Conservation (phyloP, 1,140 invertebrate genomes). For the Atta texana region DNA sequence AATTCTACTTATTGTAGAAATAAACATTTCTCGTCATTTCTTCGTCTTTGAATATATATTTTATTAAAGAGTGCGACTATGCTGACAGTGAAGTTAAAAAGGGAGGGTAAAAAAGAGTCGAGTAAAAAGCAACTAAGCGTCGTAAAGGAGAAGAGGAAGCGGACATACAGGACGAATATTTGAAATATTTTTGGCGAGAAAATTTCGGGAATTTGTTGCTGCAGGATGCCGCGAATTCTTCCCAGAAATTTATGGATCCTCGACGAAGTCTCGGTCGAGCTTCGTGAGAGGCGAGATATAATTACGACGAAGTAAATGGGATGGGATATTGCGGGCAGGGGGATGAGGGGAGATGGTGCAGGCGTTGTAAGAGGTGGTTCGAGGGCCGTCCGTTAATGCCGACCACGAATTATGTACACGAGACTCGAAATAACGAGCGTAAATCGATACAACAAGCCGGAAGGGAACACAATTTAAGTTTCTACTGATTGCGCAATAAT, state of each 20-base stretch:
- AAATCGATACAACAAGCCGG: conserved; percentile 71
- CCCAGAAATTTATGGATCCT: conserved; percentile 73
- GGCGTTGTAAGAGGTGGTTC: conserved; percentile 39
- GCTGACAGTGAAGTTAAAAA: conserved; percentile 3
- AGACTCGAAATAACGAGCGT: conserved; percentile 68
- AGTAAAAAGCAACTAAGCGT: conserved; percentile 21
- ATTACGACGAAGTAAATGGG: conserved; percentile 65
- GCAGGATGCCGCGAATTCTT: conserved; percentile 72
- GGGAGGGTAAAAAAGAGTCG: not conserved
- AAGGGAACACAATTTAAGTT: conserved; percentile 65
- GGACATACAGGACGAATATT: conserved; percentile 61
- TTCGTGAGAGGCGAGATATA: conserved; percentile 71
- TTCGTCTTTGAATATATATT: conserved; percentile 7
- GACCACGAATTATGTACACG: conserved; percentile 49
- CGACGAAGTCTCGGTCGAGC: conserved; percentile 71
- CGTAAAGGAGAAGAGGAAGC: conserved; percentile 10
- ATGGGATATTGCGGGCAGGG: conserved; percentile 26
- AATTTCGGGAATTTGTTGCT: conserved; percentile 72
- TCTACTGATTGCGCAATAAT: conserved; percentile 67
- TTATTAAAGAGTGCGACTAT: not conserved
- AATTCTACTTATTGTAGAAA: conserved; percentile 9
- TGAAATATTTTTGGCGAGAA: conserved; percentile 73
- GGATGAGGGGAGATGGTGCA: not conserved
- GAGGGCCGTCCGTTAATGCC: conserved; percentile 63
- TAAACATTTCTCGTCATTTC: conserved; percentile 11